Percentiles rank a stretch among this genome's conserved stretches.
phyloP scores from a whole-genome alignment of 1,140 invertebrate species.

The Drosophila nasuta region DNA sequence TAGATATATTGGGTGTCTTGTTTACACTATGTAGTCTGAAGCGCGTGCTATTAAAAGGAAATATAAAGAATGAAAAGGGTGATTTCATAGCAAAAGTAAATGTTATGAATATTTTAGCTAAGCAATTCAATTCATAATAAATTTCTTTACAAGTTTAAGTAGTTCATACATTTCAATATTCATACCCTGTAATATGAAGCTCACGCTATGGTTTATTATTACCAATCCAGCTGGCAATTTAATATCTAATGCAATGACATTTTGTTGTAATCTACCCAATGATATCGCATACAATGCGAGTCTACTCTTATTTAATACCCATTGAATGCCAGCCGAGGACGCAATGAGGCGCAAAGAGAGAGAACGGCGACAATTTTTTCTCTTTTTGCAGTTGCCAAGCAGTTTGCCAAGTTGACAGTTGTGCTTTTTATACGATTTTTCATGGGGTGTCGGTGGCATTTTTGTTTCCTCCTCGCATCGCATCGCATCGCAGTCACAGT shows the following conservation, averaged over 20 bases:
- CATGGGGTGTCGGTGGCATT: slow-evolving; percentile 34
- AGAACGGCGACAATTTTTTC: background rate
- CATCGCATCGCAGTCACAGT: background rate
- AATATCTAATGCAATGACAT: background rate
- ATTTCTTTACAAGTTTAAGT: no score
- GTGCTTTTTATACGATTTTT: slow-evolving; percentile 36
- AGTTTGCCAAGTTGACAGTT: slow-evolving; percentile 52
- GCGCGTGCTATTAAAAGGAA: no score
- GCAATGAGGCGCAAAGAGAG: slow-evolving; percentile 6
- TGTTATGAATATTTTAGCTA: no score
- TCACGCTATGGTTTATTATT: background rate
- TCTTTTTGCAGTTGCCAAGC: slow-evolving; percentile 44
- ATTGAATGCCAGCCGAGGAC: slow-evolving; percentile 33
- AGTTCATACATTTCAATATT: no score
- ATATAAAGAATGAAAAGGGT: no score
- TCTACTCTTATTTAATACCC: slow-evolving; percentile 12
- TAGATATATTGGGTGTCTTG: no score
- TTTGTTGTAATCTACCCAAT: background rate
- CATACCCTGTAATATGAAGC: no score
- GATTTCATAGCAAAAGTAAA: no score
- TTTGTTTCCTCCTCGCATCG: slow-evolving; percentile 11
- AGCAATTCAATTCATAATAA: no score
- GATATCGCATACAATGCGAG: background rate
- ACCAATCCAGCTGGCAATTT: no score
- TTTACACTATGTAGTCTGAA: no score